Evolutionary conservation across 2,888 invertebrate genomes (phyloP), one percentile per base, ranked within the genome.

Genomic region (Palloptera scutellata): DNA sequence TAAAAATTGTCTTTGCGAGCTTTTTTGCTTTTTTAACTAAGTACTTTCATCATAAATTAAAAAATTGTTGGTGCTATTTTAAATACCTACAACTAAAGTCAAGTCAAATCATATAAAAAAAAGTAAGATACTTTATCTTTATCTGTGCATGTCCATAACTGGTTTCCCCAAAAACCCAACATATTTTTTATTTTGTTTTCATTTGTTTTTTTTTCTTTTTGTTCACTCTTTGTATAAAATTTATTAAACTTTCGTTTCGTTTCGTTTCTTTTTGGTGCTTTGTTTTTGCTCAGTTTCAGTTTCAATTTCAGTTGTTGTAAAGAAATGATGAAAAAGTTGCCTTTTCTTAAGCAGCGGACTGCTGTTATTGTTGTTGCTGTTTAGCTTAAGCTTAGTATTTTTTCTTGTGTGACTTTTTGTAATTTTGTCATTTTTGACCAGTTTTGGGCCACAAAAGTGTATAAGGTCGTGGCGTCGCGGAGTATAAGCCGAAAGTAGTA

Each of bases 161-260:
- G 43, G 58, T 58, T 58, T 13, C 6, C 30, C 58, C 58, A 17
- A 30, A 30, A 30, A 30, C 30, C 30, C 2, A 30, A 30, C 30
- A 30, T 30, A n/a, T n/a, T n/a, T n/a, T 30, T 2, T 2, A 2
- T 30, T 30, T 30, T 30, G 30, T 30, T 30, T 30, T 30, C n/a
- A n/a, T n/a, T n/a, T n/a, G 2, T 30, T 42, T 54, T 17, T 54
- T 17, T n/a, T 19, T n/a, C 9, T 58, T 42, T 58, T 58, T 42
- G 4, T 41, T 43, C 17, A 42, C 53, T 5, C 17, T 20, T 55
- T 17, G 45, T 60, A n/a, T 15, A 19, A 58, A 66, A 66, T 67
- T 67, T 67, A 59, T 64, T 61, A 48, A 64, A 68, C 60, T 69
- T 64, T 61, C 66, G 41, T 59, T 66, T 69, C 43, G 19, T 61